Evolutionary conservation across 2,888 invertebrate species (phyloP).

Genomic region (Stomorhina lunata): DNA sequence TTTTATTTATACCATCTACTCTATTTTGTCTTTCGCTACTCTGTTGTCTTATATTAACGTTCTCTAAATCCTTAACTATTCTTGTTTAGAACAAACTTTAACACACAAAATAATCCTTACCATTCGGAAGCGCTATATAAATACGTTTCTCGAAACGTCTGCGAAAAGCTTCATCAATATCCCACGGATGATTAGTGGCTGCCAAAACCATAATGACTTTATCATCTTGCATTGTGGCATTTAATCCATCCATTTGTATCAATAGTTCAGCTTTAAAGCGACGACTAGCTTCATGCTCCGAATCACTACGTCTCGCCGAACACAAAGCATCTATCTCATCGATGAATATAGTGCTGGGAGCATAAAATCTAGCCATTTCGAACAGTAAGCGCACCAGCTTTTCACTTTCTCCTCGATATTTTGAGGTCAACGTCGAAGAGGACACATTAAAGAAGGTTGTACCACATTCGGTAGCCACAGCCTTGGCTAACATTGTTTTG

Average conservation of each 20-base stretch:
- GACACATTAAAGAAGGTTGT: conserved; percentile 94
- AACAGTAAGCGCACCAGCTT: conserved; percentile 92
- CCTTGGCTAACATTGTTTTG: conserved; percentile 90
- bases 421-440: conserved; percentile 91
- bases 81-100: too few relatives aligned
- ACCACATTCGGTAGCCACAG: conserved; percentile 93
- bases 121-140: conserved; percentile 91
- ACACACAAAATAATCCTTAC: conserved; percentile 75
- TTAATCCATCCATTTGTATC: conserved; percentile 94
- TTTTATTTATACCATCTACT: too few relatives aligned
- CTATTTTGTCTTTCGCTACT: too few relatives aligned
- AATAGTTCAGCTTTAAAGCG: conserved; percentile 93
- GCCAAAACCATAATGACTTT: conserved; percentile 92
- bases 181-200: conserved; percentile 96
- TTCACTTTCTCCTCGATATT: conserved; percentile 95
- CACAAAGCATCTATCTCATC: conserved; percentile 95
- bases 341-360: conserved; percentile 94
- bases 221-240: conserved; percentile 83
- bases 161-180: conserved; percentile 92
- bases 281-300: conserved; percentile 92
- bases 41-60: too few relatives aligned
- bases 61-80: too few relatives aligned
- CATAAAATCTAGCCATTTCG: conserved; percentile 93
- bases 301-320: conserved; percentile 89
- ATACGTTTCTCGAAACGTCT: conserved; percentile 93